Evolutionary conservation across 2,113 vertebrate genomes (phyloP).

Genomic region (Pterocles burchelli): DNA sequence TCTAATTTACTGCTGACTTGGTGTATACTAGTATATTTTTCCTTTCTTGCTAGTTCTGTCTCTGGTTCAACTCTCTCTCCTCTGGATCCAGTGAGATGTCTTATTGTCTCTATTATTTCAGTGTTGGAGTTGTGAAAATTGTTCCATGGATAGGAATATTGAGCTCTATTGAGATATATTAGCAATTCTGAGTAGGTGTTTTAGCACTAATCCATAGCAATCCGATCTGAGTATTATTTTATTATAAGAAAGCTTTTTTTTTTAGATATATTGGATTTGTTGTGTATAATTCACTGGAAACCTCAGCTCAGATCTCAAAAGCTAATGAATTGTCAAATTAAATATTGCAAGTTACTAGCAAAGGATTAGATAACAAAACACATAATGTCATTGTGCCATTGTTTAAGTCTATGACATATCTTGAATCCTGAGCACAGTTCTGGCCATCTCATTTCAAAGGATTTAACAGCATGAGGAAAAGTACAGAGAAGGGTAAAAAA

Average conservation of each 20-base stretch:
- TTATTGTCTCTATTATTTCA: neutral
- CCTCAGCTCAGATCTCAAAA: neutral
- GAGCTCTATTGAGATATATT: neutral
- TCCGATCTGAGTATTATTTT: neutral
- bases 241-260: neutral
- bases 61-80: neutral
- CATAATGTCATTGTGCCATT: neutral
- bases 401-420: neutral
- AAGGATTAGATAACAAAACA: slow-evolving; percentile 8
- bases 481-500: slow-evolving; percentile 1
- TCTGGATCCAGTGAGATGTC: neutral
- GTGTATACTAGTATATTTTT: neutral
- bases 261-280: neutral
- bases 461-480: neutral
- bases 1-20: neutral
- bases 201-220: neutral
- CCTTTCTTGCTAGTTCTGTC: neutral
- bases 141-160: neutral
- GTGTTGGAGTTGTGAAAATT: neutral
- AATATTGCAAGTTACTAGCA: slow-evolving; percentile 10
- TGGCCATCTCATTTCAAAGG: neutral
- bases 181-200: neutral
- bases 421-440: neutral
- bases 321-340: neutral
- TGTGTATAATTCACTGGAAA: neutral